Evolutionary conservation across 2,888 invertebrate genomes (phyloP), one percentile per base, ranked within the genome.

Genomic region (Pherbina coryleti): DNA sequence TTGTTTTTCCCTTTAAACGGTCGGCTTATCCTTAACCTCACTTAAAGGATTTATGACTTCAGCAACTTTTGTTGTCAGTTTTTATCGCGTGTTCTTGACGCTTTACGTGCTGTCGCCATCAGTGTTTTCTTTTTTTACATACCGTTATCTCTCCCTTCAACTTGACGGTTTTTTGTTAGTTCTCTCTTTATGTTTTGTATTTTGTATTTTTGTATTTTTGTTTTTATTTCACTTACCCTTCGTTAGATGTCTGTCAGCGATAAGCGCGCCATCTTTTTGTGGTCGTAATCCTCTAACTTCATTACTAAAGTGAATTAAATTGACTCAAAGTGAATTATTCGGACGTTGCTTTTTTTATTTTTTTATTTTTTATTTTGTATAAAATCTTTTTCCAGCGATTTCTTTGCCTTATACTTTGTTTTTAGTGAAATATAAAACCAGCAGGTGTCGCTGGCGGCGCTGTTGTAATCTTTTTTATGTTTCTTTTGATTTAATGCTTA

Each of bases 21-120:
- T 14, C 44, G 44, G 57, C 72, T 57, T 60, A 72, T 72, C 60
- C 72, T 72, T 72, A 57, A 72, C 37, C 55, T 67, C 25, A 44
- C 55, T 28, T 34, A 14, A 55, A 77, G 34, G 76, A 76, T 81
- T 81, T 77, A 80, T 78, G 22, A 70, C 75, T 72, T 55, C 64
- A 44, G 44, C 64, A 80, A 77, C 34, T 69, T 79, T 75, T 60
- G 71, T 76, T 76, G 77, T 70, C 81, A 77, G 34, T 57, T 79
- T 80, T 78, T 73, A 78, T 81, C 81, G 81, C 79, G 81, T 81
- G 81, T 75, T 78, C 77, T 34, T 34, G 22, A 57, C 37, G 57
- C 72, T 72, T 72, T 44, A 57, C 25, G 19, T 72, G 22, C 19
- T 34, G 37, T 67, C 44, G 19, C 19, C 34, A 37, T 64, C 44